Base-by-base conservation (phyloP, 2,797 vertebrate species). In the Artibeus lituratus region DNA sequence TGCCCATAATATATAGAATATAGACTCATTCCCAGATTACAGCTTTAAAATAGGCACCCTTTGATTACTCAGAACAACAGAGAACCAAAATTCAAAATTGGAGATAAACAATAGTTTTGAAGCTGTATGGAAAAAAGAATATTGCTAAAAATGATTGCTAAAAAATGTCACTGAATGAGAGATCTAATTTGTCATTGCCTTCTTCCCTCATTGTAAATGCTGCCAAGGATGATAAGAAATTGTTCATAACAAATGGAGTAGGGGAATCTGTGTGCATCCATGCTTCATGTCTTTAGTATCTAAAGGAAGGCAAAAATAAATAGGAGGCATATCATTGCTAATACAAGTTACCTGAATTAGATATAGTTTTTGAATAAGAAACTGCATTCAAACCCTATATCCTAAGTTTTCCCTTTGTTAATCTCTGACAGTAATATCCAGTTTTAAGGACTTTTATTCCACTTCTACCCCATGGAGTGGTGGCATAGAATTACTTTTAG, bases 241-340 rank as follows among this genome's bases (percentile, higher is more conserved):
- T 80, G 4, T 72, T 94, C 37, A 59, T 62, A 89, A 10, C 32
- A 96, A 97, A 97, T 88, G n/a, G 83, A 92, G 18, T 57, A 95
- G 42, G 76, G 21, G 59, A 90, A 53, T 0, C 37, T 94, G 84
- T 91, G 95, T 80, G 89, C 35, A 44, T 55, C 88, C 37, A 67
- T 32, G 59, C 53, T 88, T 96, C 24, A 55, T 51, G 44, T 94
- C 93, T 94, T 96, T 95, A 24, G 83, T 78, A 67, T 29, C 69
- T 93, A 93, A 92, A 96, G 73, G 86, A 96, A 97, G 89, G 5
- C 26, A n/a, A 91, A 42, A 82, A 35, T 73, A 87, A 69, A 74
- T 94, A 42, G 47, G 93, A 87, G 49, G 82, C 97, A 83, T 94
- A 88, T 96, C 57, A 97, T 65, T 92, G 59, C 87, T 97, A 92